Evolutionary conservation across 2,888 invertebrate genomes (phyloP).

Genomic region (Pyrrhia umbra): DNA sequence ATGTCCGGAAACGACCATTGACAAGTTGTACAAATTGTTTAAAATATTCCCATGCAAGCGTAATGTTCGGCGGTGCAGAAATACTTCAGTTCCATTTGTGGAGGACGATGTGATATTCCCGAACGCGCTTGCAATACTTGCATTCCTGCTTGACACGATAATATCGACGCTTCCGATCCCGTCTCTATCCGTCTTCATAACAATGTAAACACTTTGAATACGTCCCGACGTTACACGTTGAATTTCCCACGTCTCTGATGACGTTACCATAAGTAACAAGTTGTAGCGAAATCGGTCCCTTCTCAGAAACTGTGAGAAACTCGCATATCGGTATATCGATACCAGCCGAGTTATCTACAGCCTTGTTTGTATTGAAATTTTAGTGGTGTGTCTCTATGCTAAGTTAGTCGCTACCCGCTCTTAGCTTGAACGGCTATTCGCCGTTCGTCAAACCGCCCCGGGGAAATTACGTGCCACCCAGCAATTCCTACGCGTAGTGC

Average conservation of each 20-base stretch:
- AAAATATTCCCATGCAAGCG: conserved; percentile 18
- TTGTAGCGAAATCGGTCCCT: conserved; percentile 46
- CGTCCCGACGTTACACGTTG: conserved; percentile 64
- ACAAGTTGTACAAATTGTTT: conserved; percentile 28
- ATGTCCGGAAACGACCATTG: conserved; percentile 39
- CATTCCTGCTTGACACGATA: conserved; percentile 52
- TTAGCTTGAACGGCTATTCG: conserved; percentile 60
- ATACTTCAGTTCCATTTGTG: conserved; percentile 2
- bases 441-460: conserved; percentile 72
- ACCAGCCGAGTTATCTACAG: conserved; percentile 26
- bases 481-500: conserved; percentile 69
- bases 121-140: conserved; percentile 24
- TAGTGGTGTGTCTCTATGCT: conserved; percentile 14
- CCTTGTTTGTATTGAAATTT: conserved; percentile 41
- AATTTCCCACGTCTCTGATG: conserved; percentile 62
- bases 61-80: conserved; percentile 9
- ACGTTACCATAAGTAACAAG: conserved; percentile 58
- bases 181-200: conserved; percentile 64
- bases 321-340: conserved; percentile 35
- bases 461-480: conserved; percentile 82
- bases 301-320: conserved; percentile 37
- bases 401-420: conserved; percentile 58
- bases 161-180: conserved; percentile 53
- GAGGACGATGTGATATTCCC: conserved; percentile 21
- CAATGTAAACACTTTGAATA: conserved; percentile 68